Conservation (phyloP, 2,797 vertebrate genomes). For the Ctenosaura bakeri region DNA sequence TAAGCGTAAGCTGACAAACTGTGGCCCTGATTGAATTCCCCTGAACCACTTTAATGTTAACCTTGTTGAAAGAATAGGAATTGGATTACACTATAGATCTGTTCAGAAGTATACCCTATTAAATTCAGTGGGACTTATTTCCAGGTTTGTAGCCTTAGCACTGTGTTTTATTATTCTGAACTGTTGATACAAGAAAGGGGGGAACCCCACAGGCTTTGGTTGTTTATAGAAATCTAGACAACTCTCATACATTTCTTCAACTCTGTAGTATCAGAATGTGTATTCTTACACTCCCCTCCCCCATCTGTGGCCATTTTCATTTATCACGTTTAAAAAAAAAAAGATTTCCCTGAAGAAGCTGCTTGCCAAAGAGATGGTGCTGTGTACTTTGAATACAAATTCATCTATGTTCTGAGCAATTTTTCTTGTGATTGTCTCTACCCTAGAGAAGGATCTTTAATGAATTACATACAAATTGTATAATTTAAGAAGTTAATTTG, state of each 20-base stretch:
- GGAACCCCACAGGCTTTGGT: background rate
- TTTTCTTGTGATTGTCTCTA: slow-evolving; percentile 85
- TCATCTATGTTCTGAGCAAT: slow-evolving; percentile 82
- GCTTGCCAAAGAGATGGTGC: slow-evolving; percentile 77
- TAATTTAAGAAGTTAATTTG: slow-evolving; percentile 87
- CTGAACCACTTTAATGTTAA: background rate
- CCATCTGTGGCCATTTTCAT: slow-evolving; percentile 10
- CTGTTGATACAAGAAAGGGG: background rate
- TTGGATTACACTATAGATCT: background rate
- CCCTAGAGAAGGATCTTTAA: slow-evolving; percentile 85
- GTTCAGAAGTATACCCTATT: background rate
- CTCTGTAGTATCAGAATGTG: background rate
- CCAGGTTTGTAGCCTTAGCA: background rate
- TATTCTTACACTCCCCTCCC: background rate
- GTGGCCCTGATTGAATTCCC: background rate
- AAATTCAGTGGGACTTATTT: background rate
- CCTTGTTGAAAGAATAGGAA: background rate
- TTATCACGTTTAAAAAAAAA: background rate
- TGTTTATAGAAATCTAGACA: background rate
- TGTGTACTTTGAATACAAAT: slow-evolving; percentile 84
- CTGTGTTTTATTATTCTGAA: background rate
- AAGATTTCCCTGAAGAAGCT: slow-evolving; percentile 26
- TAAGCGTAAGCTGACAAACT: background rate
- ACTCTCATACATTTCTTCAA: background rate
- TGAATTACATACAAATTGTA: slow-evolving; percentile 87